These are phyloP conservation scores for Zonotrichia leucophrys DNA, from an alignment of 2,113 vertebrate species.

Conservation along the genomic window DNA sequence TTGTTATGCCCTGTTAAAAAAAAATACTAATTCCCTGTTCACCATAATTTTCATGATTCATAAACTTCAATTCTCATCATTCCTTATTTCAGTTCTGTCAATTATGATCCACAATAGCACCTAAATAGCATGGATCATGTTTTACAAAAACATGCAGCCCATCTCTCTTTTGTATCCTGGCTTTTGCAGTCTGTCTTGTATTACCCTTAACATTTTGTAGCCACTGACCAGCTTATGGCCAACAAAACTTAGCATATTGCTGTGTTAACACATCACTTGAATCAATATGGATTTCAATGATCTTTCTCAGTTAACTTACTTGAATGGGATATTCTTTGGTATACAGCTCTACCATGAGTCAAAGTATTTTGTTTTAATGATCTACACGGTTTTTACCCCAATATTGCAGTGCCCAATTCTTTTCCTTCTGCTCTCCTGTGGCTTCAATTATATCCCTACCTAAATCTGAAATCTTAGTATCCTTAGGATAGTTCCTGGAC, in stretches of 20 bases:
- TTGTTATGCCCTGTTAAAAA: background rate
- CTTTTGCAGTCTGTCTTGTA: background rate
- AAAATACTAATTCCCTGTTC: background rate
- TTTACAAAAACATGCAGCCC: background rate
- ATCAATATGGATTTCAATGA: background rate
- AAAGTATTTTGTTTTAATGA: background rate
- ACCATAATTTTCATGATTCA: background rate
- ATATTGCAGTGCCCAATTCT: background rate
- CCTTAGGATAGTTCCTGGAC: background rate
- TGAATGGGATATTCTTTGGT: background rate
- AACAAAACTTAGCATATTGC: background rate
- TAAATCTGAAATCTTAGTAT: background rate
- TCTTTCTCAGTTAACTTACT: background rate
- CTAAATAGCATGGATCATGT: background rate
- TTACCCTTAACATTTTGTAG: background rate
- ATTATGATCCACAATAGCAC: background rate
- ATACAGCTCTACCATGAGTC: background rate
- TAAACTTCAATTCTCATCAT: background rate
- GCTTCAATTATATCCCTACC: background rate
- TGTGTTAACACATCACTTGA: background rate
- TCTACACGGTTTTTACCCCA: accelerated
- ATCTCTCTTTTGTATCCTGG: background rate
- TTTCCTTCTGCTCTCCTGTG: background rate
- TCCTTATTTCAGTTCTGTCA: background rate
- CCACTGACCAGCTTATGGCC: background rate